These are phyloP conservation scores for Athene noctua DNA, from an alignment of 2,113 vertebrate genomes.

Conservation along the genomic window DNA sequence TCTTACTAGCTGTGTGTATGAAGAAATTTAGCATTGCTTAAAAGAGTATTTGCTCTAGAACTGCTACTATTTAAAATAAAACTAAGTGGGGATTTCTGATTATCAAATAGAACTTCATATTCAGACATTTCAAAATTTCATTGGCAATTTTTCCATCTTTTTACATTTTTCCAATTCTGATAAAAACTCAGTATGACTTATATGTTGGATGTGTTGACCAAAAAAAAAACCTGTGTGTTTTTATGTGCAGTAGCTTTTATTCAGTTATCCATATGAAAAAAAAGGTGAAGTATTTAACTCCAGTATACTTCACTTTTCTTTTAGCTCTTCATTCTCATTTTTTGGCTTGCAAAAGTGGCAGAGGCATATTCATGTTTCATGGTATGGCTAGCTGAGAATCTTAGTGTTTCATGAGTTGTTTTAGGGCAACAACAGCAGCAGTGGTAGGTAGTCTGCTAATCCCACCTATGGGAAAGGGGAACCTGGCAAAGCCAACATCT, in stretches of 20 bases:
- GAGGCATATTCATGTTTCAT: not conserved
- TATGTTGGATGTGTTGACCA: not conserved
- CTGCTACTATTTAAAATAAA: not conserved
- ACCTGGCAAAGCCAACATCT: not conserved
- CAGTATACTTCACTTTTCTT: not conserved
- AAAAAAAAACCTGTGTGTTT: not conserved
- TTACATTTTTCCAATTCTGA: not conserved
- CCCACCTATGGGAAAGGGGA: not conserved
- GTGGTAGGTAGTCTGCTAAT: not conserved
- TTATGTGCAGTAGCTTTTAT: not conserved
- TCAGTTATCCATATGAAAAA: not conserved
- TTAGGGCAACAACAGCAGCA: not conserved
- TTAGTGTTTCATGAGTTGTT: not conserved
- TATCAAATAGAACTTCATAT: not conserved
- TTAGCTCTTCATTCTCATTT: not conserved
- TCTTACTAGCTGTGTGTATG: not conserved
- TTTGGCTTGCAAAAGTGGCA: not conserved
- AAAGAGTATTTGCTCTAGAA: not conserved
- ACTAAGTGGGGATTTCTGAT: not conserved
- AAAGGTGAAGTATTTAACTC: not conserved
- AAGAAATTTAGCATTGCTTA: not conserved
- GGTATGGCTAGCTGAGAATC: not conserved
- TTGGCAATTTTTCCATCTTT: not conserved
- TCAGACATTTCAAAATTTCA: not conserved
- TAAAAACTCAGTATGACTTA: not conserved